Percentiles rank a stretch among this genome's conserved stretches.
These are phyloP conservation scores for Formicarius rufipectus DNA, from an alignment of 2,113 vertebrate species.

Conservation along the genomic window DNA sequence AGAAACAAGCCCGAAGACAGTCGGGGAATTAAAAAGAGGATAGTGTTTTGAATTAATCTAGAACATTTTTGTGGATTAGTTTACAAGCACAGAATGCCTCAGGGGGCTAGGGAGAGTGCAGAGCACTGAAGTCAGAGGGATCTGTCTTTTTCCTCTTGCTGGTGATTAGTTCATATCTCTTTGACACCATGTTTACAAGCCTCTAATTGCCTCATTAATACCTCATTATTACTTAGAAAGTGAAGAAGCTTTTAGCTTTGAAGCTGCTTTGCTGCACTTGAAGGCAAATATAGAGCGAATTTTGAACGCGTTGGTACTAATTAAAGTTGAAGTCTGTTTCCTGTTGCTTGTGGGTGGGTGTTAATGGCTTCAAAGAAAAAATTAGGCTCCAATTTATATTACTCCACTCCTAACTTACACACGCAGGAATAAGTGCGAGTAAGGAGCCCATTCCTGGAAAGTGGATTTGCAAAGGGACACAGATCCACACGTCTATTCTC, in stretches of 20 bases:
- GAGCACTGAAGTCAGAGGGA: constrained; percentile 59
- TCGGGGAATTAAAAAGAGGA: constrained; percentile 67
- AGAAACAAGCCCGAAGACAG: constrained; percentile 61
- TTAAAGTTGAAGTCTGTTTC: constrained; percentile 73
- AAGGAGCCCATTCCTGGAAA: background rate
- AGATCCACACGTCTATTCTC: background rate
- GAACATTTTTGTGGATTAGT: constrained; percentile 69
- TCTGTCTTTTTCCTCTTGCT: constrained; percentile 68
- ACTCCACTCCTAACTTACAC: background rate
- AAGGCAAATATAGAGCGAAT: constrained; percentile 61
- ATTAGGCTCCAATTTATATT: constrained; percentile 44
- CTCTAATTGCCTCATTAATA: constrained; percentile 76
- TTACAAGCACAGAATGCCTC: constrained; percentile 65
- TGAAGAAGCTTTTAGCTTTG: constrained; percentile 71
- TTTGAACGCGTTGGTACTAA: constrained; percentile 64
- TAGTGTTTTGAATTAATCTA: constrained; percentile 70
- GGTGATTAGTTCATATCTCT: constrained; percentile 71
- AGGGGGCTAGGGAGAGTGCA: constrained; percentile 14
- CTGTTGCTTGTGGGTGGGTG: constrained; percentile 66
- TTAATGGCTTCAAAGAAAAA: constrained; percentile 67
- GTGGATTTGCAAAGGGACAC: background rate
- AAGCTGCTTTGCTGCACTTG: constrained; percentile 59
- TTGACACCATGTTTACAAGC: constrained; percentile 73
- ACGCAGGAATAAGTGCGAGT: background rate
- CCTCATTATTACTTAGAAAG: constrained; percentile 72